A percentile compares a stretch with the other conserved stretches of the same genome.
Evolutionary conservation across 2,888 invertebrate genomes (phyloP).

Genomic region (Eilema griseolum): DNA sequence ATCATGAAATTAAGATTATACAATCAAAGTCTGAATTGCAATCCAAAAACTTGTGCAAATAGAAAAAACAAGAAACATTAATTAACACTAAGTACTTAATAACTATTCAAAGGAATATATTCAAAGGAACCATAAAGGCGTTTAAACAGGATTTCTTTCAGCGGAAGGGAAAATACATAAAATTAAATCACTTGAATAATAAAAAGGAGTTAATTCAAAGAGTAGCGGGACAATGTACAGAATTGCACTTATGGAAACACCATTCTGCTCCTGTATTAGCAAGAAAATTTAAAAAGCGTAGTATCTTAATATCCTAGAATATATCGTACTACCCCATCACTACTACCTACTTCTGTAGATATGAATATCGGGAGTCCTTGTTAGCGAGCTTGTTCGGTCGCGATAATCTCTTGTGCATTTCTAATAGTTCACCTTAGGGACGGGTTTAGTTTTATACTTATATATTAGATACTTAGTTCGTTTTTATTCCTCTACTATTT

Average conservation of each 20-base stretch:
- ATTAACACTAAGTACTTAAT: too few species aligned
- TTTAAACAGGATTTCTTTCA: too few species aligned
- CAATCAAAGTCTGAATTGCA: too few species aligned
- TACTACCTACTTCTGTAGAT: slow-evolving; percentile 17
- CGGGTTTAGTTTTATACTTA: slow-evolving; percentile 32
- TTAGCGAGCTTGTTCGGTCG: slow-evolving; percentile 21
- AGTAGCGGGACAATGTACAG: too few species aligned
- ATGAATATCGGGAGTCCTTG: slow-evolving; percentile 30
- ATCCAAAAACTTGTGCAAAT: too few species aligned
- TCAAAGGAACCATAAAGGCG: too few species aligned
- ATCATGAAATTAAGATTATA: too few species aligned
- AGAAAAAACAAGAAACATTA: too few species aligned
- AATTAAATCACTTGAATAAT: neutral
- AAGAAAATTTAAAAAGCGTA: neutral
- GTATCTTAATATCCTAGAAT: neutral
- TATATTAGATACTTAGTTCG: slow-evolving; percentile 9
- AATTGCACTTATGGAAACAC: too few species aligned
- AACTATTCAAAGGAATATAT: too few species aligned
- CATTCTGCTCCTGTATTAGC: neutral
- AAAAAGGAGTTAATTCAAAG: neutral
- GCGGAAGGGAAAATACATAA: too few species aligned
- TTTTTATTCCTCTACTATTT: slow-evolving; percentile 31
- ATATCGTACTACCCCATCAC: slow-evolving; percentile 14
- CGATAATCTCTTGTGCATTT: slow-evolving; percentile 43
- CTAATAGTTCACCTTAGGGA: slow-evolving; percentile 42